Base-by-base conservation (phyloP, 2,113 vertebrate genomes). In the Amphiprion ocellaris region DNA sequence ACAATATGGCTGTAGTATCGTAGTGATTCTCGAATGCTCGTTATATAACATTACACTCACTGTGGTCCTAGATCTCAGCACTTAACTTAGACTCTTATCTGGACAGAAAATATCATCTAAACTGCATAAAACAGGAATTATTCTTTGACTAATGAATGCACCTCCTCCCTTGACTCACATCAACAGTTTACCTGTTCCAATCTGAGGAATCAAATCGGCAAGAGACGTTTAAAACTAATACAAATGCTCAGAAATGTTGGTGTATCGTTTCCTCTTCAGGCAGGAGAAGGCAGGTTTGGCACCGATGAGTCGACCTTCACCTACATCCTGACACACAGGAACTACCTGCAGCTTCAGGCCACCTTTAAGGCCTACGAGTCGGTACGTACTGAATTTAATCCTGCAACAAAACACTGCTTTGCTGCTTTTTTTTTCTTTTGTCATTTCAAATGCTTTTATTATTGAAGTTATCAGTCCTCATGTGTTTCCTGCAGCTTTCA, bases 331-430 rank as follows among this genome's bases (percentile, higher is more conserved):
- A 83, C 93, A 2, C 92, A 94, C 88, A 95, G 94, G 87, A 96
- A 96, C 92, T 94, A 96, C 91, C 52, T 95, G 85, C 95, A 96
- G 89, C 94, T 96, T 26, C 95, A 96, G 89, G 94, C 94, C 90
- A 95, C 93, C 33, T 96, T 96, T 63, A 96, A 95, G 74, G 55
- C 62, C 56, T 96, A 96, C 4, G 95, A 95, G 84, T 78, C 88
- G 47, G 95, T 95, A 87, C 33, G 92, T 75, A 50, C 28, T 3
- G 44, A 3, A 10, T 5, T 30, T 61, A 10, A 11, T 63, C 11
- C 26, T 17, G 0, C 1, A 10, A n/a, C 4, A 24, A 47, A 28
- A 33, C 3, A 0, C 1, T 0, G 4, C 1, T 74, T 37, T 39
- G 37, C 8, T 8, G 41, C 12, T 11, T 9, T 3, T 19, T 19